Percentiles rank a stretch among this genome's conserved stretches.
These are phyloP conservation scores for Myathropa florea DNA, from an alignment of 2,888 invertebrate genomes.

Conservation along the genomic window DNA sequence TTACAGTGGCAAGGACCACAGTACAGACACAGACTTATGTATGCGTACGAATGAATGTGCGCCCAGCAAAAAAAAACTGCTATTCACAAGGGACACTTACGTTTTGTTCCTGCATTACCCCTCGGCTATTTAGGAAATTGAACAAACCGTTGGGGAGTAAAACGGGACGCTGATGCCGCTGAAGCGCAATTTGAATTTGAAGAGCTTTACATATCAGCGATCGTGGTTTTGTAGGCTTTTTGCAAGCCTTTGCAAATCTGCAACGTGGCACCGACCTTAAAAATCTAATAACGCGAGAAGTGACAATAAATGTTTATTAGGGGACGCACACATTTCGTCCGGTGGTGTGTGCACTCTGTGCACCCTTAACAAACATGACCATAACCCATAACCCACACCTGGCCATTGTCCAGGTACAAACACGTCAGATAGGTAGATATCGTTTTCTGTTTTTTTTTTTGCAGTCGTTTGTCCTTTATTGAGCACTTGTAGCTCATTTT, in stretches of 20 bases:
- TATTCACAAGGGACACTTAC: slow-evolving; percentile 46
- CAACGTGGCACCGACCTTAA: slow-evolving; percentile 5
- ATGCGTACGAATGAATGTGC: background rate
- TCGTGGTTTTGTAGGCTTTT: slow-evolving; percentile 32
- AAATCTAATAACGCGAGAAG: slow-evolving; percentile 54
- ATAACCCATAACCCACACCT: slow-evolving; percentile 64
- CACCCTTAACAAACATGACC: slow-evolving; percentile 59
- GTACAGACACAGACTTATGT: slow-evolving; percentile 27
- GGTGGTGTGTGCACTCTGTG: slow-evolving; percentile 31
- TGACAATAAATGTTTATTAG: slow-evolving; percentile 65
- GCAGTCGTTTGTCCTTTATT: slow-evolving; percentile 62
- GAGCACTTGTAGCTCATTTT: slow-evolving; percentile 70
- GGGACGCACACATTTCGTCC: slow-evolving; percentile 28
- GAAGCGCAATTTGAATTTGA: slow-evolving; percentile 30
- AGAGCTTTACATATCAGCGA: slow-evolving; percentile 34
- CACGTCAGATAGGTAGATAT: slow-evolving; percentile 11
- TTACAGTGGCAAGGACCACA: slow-evolving; percentile 29
- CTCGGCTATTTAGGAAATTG: slow-evolving; percentile 30
- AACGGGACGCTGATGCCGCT: background rate
- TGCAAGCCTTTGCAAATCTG: background rate
- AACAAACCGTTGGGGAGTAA: background rate
- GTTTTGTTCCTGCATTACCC: slow-evolving; percentile 34
- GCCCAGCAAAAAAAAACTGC: background rate
- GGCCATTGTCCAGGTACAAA: slow-evolving; percentile 30
- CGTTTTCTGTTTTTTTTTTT: slow-evolving; percentile 18